Evolutionary conservation across 2,888 invertebrate species (phyloP), one percentile per base, ranked within the genome.

Genomic region (Trissolcus brochymenae): DNA sequence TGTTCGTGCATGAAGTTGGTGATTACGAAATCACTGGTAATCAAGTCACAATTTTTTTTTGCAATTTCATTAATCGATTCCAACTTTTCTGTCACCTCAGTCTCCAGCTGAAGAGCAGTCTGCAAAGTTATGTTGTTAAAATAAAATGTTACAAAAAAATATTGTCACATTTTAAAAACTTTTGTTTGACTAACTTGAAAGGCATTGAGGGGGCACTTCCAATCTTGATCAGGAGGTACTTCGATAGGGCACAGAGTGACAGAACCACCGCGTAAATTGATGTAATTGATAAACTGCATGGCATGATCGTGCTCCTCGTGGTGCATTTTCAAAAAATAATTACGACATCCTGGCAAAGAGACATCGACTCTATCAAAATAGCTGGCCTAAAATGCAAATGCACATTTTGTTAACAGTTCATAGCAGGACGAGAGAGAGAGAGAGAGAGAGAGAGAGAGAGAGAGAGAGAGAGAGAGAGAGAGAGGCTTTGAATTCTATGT

Each of bases 401-500:
- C n/a, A 46, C 6, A 14, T n/a, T 46, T 46, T 16, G 46, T 50
- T 2, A n/a, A 35, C 6, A n/a, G 6, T 4, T 25, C 6, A n/a
- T 25, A 25, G 9, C 1, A 6, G n/a, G 19, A 25, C 19, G 53
- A 53, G n/a, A n/a, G n/a, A n/a, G n/a, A n/a, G n/a, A n/a, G n/a
- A n/a, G n/a, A n/a, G n/a, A n/a, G n/a, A n/a, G n/a, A n/a, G n/a
- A n/a, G n/a, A n/a, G n/a, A n/a, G n/a, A n/a, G n/a, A n/a, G n/a
- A n/a, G n/a, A n/a, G n/a, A n/a, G n/a, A n/a, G n/a, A n/a, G n/a
- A n/a, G n/a, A n/a, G n/a, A n/a, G n/a, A n/a, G n/a, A n/a, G n/a
- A n/a, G n/a, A n/a, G n/a, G 93, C 93, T 78, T 91, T 90, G 13
- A 93, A 88, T 86, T 93, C 93, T 65, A 89, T 86, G 80, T 90